A percentile compares a stretch with the other conserved stretches of the same genome.
Conservation (phyloP, 2,113 vertebrate genomes). For the Gila orcuttii region DNA sequence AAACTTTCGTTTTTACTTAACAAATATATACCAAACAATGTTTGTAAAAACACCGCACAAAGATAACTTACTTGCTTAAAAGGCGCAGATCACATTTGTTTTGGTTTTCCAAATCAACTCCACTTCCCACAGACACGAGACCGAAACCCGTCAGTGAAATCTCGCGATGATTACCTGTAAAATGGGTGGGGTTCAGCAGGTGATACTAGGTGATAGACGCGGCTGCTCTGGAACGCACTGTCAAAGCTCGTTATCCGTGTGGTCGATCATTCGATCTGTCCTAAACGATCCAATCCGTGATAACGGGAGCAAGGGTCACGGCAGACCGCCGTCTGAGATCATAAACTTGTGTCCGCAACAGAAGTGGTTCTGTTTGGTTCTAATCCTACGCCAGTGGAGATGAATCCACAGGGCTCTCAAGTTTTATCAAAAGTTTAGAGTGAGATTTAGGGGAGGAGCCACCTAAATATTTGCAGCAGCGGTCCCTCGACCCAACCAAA, state of each 20-base stretch:
- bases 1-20: neutral
- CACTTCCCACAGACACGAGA: neutral
- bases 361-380: neutral
- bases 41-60: neutral
- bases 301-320: neutral
- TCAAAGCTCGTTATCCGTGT: neutral
- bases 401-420: no score
- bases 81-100: constrained; percentile 18
- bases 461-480: no score
- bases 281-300: neutral
- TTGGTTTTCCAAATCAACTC: neutral
- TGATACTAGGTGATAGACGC: neutral
- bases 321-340: neutral
- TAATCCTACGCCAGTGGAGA: neutral
- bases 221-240: neutral
- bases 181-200: constrained; percentile 20
- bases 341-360: neutral
- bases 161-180: constrained; percentile 27
- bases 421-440: no score
- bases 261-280: neutral
- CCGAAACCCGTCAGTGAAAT: constrained; percentile 1
- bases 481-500: no score
- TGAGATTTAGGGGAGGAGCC: no score
- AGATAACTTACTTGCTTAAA: constrained; percentile 41
- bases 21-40: neutral